phyloP scores from a whole-genome alignment of 1,140 invertebrate species.

The Pomacea maculata region DNA sequence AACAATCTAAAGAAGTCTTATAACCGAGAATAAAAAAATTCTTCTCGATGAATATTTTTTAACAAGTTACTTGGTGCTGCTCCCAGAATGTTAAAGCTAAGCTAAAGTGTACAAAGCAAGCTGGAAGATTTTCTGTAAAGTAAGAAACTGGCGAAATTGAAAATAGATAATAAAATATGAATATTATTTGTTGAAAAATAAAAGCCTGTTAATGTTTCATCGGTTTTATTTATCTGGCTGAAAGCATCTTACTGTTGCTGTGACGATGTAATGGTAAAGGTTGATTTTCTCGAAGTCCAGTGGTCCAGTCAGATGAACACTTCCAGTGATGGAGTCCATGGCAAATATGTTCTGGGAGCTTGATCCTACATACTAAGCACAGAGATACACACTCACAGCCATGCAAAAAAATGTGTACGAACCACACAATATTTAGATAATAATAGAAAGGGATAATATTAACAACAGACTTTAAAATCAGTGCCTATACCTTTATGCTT shows the following conservation, averaged over 20 bases:
- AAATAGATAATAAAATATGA: background rate
- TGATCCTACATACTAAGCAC: background rate
- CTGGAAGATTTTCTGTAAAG: background rate
- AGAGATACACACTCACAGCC: slow-evolving; percentile 8
- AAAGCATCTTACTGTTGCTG: background rate
- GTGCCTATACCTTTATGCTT: too few species aligned
- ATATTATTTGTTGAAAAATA: background rate
- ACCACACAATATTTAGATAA: too few species aligned
- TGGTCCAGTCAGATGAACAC: background rate
- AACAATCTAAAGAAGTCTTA: too few species aligned
- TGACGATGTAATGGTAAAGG: slow-evolving; percentile 3
- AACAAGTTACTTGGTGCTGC: background rate
- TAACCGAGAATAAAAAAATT: too few species aligned
- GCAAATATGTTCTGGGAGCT: background rate
- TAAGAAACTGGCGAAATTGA: background rate
- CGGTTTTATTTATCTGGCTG: background rate
- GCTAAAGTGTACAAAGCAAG: background rate
- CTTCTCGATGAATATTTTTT: too few species aligned
- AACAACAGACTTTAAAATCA: too few species aligned
- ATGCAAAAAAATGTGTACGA: background rate
- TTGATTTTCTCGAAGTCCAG: slow-evolving; percentile 6
- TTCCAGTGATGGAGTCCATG: background rate
- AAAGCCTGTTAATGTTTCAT: background rate
- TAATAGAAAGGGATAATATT: too few species aligned
- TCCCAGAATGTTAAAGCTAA: background rate